Conservation (phyloP, 2,888 invertebrate species). For the Machimus atricapillus region DNA sequence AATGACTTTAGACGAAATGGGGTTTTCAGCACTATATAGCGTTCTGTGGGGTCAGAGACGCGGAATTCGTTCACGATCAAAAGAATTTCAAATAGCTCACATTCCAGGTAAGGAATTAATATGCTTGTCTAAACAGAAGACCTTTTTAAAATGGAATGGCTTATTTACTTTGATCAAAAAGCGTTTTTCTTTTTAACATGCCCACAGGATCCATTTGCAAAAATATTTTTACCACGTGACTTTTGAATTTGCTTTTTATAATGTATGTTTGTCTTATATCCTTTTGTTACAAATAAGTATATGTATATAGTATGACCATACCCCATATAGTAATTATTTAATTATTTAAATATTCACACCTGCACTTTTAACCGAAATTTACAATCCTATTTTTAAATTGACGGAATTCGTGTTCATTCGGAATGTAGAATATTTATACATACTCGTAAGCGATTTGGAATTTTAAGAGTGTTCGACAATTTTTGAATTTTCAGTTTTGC, state of each 20-base stretch:
- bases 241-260: neutral
- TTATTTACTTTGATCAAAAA: neutral
- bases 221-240: neutral
- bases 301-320: too few relatives aligned
- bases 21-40: neutral
- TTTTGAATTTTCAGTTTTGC: too few relatives aligned
- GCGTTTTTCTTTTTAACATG: neutral
- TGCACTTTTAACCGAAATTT: too few relatives aligned
- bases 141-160: neutral
- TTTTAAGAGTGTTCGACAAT: too few relatives aligned
- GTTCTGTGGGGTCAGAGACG: neutral
- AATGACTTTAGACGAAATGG: neutral
- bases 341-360: too few relatives aligned
- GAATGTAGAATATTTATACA: too few relatives aligned
- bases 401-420: too few relatives aligned
- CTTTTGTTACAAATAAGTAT: too few relatives aligned
- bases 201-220: neutral
- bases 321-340: too few relatives aligned
- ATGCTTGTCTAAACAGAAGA: neutral
- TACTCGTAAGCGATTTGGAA: too few relatives aligned
- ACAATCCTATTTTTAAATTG: too few relatives aligned
- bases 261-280: too few relatives aligned
- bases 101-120: neutral
- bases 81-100: neutral
- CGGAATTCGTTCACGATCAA: neutral